Evolutionary conservation across 1,140 invertebrate species (phyloP), one percentile per base, ranked within the genome.

Genomic region (Drosophila kikkawai): DNA sequence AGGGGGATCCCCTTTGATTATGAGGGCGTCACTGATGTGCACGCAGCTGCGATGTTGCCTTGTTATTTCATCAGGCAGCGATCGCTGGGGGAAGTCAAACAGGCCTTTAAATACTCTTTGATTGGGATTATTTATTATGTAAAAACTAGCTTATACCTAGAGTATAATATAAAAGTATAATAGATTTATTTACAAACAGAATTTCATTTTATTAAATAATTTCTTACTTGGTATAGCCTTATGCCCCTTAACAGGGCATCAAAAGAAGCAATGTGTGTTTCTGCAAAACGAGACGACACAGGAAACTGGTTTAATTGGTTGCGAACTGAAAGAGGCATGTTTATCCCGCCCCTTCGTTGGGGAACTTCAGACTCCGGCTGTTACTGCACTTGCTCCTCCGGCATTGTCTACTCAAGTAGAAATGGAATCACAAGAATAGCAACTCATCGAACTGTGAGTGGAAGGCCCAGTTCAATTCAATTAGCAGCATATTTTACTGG

Each of bases 241-340:
- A 34, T 17, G 1, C 13, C 2, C 0, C 8, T 15, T 7, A 5
- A 9, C 11, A 64, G 60, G n/a, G 60, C 19, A 57, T 37, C 17
- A 11, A 3, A 13, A 19, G 29, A 19, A 41, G 15, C 48, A 50
- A 37, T 13, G 13, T 15, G 37, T 9, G 17, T 22, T 82, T 75
- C 70, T 64, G 75, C 44, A 57, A 82, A 71, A 42, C 50, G 59
- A 74, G 76, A 42, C 39, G 64, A 67, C 69, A 83, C 80, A 83
- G 80, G 80, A 83, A 83, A 83, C 80, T 84, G 68, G 82, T 85
- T 85, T 84, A 84, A 84, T 84, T 84, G 82, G 78, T 81, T 85
- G 82, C 63, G 61, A 85, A 86, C 74, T 64, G 41, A 47, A 67
- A 64, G 68, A 29, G 64, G 67, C 34, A 55, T 67, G 61, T 26